Conservation (phyloP, 2,113 vertebrate genomes). For the Machaerirhynchus nigripectus region DNA sequence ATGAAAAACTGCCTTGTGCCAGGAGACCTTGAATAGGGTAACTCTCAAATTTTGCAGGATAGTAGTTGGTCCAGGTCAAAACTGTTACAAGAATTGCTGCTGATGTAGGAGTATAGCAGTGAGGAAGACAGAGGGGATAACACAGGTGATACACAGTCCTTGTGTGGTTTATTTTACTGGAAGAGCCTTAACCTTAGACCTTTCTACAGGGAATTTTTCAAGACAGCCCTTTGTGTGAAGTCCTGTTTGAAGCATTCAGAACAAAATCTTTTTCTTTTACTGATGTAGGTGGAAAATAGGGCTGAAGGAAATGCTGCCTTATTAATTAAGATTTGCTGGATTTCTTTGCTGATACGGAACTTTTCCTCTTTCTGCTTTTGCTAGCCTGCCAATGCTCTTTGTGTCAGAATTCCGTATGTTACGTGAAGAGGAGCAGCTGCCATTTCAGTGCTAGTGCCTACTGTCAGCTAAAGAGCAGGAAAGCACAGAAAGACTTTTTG, state of each 20-base stretch:
- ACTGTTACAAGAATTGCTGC: background rate
- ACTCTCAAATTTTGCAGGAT: background rate
- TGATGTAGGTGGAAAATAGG: background rate
- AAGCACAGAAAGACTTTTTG: background rate
- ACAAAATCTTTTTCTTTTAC: background rate
- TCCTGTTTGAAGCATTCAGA: background rate
- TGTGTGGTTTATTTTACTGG: background rate
- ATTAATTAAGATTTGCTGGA: background rate
- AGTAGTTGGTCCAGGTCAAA: background rate
- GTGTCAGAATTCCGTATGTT: background rate
- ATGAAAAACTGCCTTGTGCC: background rate
- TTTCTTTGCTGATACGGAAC: background rate
- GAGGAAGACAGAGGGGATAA: background rate
- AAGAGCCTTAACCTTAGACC: background rate
- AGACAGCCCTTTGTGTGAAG: background rate
- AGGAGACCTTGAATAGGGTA: too few species aligned
- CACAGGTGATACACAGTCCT: rapidly evolving
- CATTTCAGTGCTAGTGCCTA: rapidly evolving
- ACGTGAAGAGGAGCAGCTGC: background rate
- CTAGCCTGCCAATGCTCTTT: rapidly evolving
- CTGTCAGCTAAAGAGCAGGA: background rate
- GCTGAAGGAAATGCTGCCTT: background rate
- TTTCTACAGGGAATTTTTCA: background rate
- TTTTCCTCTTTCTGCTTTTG: background rate
- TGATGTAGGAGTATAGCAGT: background rate